Percentiles rank a stretch among this genome's conserved stretches.
Evolutionary conservation across 35 echinoderm and acorn worm genomes (phyloP).

Genomic region (Acanthaster planci): DNA sequence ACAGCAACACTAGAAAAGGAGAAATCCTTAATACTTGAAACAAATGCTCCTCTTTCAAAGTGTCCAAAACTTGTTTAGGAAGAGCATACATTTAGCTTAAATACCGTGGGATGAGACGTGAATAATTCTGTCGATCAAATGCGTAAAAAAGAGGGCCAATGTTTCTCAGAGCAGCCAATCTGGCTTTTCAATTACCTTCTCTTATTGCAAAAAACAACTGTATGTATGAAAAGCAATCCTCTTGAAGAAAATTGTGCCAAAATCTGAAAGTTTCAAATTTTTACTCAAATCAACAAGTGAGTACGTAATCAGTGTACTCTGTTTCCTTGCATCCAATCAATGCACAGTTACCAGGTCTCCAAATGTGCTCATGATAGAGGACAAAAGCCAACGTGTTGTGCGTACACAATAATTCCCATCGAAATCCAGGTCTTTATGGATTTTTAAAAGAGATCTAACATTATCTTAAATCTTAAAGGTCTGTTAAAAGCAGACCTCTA

Average conservation of each 20-base stretch:
- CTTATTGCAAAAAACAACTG: conserved; percentile 25
- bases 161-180: conserved; percentile 21
- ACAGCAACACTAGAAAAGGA: conserved; percentile 48
- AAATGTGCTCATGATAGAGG: neutral
- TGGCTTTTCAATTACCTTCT: conserved; percentile 6
- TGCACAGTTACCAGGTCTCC: neutral
- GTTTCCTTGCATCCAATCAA: neutral
- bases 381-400: neutral
- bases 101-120: conserved; percentile 31
- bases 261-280: conserved; percentile 41
- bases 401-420: neutral
- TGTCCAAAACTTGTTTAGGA: conserved; percentile 34
- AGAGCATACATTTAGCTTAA: conserved; percentile 35
- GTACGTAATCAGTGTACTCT: neutral
- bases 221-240: conserved; percentile 41
- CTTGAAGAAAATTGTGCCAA: conserved; percentile 39
- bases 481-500: neutral
- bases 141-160: conserved; percentile 51
- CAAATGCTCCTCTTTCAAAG: conserved; percentile 62
- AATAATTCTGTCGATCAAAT: conserved; percentile 58
- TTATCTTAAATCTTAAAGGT: neutral
- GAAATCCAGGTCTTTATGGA: neutral
- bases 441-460: neutral
- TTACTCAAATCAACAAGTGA: neutral
- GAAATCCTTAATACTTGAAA: conserved; percentile 43